Base-by-base conservation (phyloP, 2,797 vertebrate genomes). In the Phataginus tetradactyla region DNA sequence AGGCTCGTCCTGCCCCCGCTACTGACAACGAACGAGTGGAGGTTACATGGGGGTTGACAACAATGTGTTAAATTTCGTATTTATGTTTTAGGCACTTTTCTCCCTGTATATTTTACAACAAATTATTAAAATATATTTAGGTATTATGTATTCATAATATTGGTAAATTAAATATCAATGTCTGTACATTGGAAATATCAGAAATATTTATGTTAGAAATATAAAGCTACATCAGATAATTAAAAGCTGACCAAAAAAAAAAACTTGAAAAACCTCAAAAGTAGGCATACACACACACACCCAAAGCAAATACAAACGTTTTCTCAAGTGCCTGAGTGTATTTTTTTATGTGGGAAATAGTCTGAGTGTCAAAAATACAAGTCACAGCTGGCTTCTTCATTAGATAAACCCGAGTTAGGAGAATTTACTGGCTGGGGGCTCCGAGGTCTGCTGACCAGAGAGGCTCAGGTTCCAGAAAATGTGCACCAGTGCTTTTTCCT, bases 1-100 rank as follows among this genome's bases (percentile, higher is more conserved):
- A 5, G 20, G 55, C 15, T 29, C 3, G 1, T 37, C 55, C 78
- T 49, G n/a, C 0, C 0, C 55, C 42, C 18, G 1, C 68, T 5
- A 49, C 29, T 57, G 37, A 75, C 23, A 42, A 20, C 45, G 2
- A 39, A 39, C 39, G 17, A 5, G 53, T 10, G 23, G 51, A 15
- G 75, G n/a, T 78, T 37, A 32, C n/a, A 39, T 53, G 55, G 86
- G 86, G 25, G 8, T 53, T 64, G 63, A 88, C 4, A 37, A 63
- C n/a, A 63, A 37, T 29, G 75, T 20, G 64, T 49, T 64, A 64
- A 13, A 29, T 32, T 77, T 17, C 25, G 53, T 27, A 34, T 77
- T 77, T 32, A 75, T 51, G 42, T 32, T 51, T 64, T 64, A 77
- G 42, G 25, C 57, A 64, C 57, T 53, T 88, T 72, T 64, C n/a